A percentile compares a stretch with the other conserved stretches of the same genome.
Conservation (phyloP, 1,140 invertebrate genomes). For the Coelopa frigida region DNA sequence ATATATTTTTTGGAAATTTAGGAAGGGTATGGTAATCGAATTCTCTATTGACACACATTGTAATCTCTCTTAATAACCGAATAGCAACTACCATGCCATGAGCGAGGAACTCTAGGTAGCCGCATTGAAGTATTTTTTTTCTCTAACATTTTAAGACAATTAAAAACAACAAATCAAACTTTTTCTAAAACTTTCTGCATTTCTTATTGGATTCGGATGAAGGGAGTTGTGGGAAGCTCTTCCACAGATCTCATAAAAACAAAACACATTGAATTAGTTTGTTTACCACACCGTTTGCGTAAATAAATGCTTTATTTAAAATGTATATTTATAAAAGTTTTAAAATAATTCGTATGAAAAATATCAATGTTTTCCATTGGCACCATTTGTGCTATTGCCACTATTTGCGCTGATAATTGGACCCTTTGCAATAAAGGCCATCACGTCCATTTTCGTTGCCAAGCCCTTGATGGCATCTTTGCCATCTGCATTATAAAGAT, state of each 20-base stretch:
- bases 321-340: neutral
- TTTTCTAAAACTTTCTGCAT: too few species aligned
- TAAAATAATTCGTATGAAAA: neutral
- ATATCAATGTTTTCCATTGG: conserved; percentile 8
- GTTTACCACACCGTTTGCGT: neutral
- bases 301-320: neutral
- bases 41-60: too few species aligned
- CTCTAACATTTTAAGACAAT: too few species aligned
- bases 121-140: too few species aligned
- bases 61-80: too few species aligned
- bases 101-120: too few species aligned
- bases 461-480: conserved; percentile 13
- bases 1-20: too few species aligned
- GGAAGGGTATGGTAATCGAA: too few species aligned
- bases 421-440: conserved; percentile 9
- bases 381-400: conserved; percentile 12
- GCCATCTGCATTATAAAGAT: conserved; percentile 6
- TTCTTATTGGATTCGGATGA: too few species aligned
- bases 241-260: neutral
- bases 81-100: too few species aligned
- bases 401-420: neutral
- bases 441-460: conserved; percentile 14
- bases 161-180: too few species aligned
- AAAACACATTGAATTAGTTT: neutral
- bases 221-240: neutral